Conservation (phyloP, 2,113 vertebrate species). For the Ariopsis seemanni region DNA sequence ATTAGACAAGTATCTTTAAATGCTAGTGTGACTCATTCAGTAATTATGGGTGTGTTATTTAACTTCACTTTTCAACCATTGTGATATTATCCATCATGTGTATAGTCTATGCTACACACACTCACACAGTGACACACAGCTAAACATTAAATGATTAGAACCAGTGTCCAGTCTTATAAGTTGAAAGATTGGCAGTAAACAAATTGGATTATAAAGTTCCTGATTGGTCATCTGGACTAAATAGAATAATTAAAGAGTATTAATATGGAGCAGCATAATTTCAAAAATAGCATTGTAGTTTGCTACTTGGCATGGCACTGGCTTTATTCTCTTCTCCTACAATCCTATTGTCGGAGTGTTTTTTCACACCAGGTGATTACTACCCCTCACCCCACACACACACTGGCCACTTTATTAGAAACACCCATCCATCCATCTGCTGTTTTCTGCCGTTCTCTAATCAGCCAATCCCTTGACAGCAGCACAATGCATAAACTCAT, state of each 20-base stretch:
- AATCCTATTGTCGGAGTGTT: too few relatives aligned
- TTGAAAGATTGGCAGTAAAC: not conserved
- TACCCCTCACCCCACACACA: too few relatives aligned
- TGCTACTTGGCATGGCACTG: too few relatives aligned
- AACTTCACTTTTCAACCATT: not conserved
- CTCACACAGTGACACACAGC: not conserved
- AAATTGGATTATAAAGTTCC: not conserved
- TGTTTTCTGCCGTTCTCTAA: too few relatives aligned
- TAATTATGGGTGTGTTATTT: not conserved
- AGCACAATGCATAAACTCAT: too few relatives aligned
- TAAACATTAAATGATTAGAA: not conserved
- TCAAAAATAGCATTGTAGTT: not conserved
- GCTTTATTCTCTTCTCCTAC: too few relatives aligned
- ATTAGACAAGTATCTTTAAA: not conserved
- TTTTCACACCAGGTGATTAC: too few relatives aligned
- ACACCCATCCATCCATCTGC: too few relatives aligned
- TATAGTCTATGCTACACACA: not conserved
- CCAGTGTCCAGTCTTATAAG: not conserved
- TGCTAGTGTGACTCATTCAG: not conserved
- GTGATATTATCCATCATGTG: not conserved
- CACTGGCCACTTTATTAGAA: too few relatives aligned
- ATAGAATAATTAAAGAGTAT: not conserved
- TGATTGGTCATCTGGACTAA: not conserved
- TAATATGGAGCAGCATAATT: not conserved
- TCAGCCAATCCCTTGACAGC: too few relatives aligned